A percentile compares a stretch with the other conserved stretches of the same genome.
Conservation (phyloP, 2,888 invertebrate species). For the Lingula anatina region DNA sequence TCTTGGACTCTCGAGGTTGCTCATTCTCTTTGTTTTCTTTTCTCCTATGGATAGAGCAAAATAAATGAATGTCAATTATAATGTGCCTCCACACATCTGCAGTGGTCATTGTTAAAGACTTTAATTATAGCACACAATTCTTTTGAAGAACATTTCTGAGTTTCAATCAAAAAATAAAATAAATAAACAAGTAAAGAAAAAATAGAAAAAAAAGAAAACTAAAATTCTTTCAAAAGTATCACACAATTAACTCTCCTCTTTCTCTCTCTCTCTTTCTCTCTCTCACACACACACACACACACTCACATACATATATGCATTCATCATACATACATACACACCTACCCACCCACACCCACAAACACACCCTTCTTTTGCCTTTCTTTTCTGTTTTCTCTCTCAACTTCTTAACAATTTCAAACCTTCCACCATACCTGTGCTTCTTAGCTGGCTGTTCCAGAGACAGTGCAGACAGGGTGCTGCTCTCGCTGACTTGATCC, state of each 20-base stretch:
- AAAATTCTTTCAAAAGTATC: background rate
- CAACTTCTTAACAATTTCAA: slow-evolving; percentile 6
- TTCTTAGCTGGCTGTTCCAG: slow-evolving; percentile 20
- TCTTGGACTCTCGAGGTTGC: background rate
- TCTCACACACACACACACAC: too few species aligned
- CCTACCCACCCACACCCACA: slow-evolving; percentile 2
- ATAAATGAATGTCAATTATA: too few species aligned
- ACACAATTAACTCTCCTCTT: slow-evolving; percentile 1
- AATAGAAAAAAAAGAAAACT: background rate
- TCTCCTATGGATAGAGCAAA: too few species aligned
- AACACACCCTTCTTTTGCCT: background rate
- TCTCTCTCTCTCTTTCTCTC: too few species aligned
- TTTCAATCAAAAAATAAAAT: too few species aligned
- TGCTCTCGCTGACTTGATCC: slow-evolving; percentile 57
- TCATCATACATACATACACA: background rate
- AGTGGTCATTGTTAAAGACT: too few species aligned
- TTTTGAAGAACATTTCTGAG: too few species aligned
- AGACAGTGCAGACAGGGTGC: slow-evolving; percentile 28
- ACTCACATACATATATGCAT: too few species aligned
- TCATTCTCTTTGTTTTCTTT: too few species aligned
- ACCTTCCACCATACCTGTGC: slow-evolving; percentile 8
- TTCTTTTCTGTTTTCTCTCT: slow-evolving; percentile 4
- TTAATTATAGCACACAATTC: too few species aligned
- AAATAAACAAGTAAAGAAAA: slow-evolving; percentile 4
- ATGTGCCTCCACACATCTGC: too few species aligned